Evolutionary conservation across 2,113 vertebrate species (phyloP), one percentile per base, ranked within the genome.

Genomic region (Archocentrus centrarchus): DNA sequence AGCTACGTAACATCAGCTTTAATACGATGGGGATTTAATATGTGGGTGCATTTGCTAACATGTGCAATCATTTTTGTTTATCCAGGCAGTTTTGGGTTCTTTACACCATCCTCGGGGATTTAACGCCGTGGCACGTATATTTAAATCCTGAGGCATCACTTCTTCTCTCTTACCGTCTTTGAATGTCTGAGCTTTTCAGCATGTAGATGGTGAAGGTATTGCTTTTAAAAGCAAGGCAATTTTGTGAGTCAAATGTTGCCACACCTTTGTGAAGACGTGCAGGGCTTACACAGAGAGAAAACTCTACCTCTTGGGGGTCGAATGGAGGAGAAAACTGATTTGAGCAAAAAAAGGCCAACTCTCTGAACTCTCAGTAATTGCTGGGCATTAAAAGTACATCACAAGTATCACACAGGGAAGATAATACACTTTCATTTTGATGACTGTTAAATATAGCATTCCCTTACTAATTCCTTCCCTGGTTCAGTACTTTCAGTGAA

Each of bases 191-290:
- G 30, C 55, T 79, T 82, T 92, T 91, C 86, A 89, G 77, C 81
- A 91, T 90, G 87, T 85, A 81, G 73, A 68, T 80, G 37, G 53
- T 7, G 50, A 35, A 60, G 83, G 53, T 76, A 79, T 70, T 18
- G 9, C 61, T 79, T 76, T 78, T 30, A 70, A 77, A 88, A 68
- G 44, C 11, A 14, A 60, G 60, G 64, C 83, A 79, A 59, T 78
- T 85, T 92, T 92, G 84, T 83, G 76, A 92, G 83, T 89, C 81
- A 91, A 81, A 91, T 88, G 73, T 62, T 85, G 64, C 80, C 60
- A 59, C 77, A 63, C 37, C 24, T 27, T 61, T 55, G 17, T 84
- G 76, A 85, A 80, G 37, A 84, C 15, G 15, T 87, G 80, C 83
- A 82, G 68, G 44, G 79, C 75, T 85, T 88, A 81, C 82, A 80